Evolutionary conservation across 1,140 invertebrate genomes (phyloP).

Genomic region (Ectropis grisescens): DNA sequence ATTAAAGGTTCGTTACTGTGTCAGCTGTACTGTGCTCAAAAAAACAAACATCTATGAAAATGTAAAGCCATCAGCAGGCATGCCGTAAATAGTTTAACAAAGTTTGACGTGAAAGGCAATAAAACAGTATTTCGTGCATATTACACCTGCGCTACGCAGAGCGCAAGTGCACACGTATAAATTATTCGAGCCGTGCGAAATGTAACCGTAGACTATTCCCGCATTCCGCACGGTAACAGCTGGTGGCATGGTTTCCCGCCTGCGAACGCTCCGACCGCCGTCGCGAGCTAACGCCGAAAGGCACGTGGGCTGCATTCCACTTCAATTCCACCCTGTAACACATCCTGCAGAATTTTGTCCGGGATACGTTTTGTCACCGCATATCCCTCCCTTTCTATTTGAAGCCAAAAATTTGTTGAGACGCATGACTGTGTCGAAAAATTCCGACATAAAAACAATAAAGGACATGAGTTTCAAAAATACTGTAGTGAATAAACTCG

Average conservation of each 20-base stretch:
- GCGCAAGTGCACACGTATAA: slow-evolving; percentile 18
- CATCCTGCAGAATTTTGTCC: slow-evolving; percentile 16
- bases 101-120: no score
- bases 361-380: slow-evolving; percentile 5
- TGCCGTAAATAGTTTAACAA: no score
- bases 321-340: slow-evolving; percentile 27
- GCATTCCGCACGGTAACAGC: slow-evolving; percentile 40
- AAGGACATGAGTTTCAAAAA: slow-evolving; percentile 1
- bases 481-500: not conserved
- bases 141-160: no score
- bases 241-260: slow-evolving; percentile 33
- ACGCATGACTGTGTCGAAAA: not conserved
- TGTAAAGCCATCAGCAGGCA: no score
- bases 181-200: slow-evolving; percentile 37
- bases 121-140: no score
- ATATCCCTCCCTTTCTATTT: no score
- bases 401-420: no score
- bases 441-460: slow-evolving; percentile 4
- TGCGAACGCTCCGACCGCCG: slow-evolving; percentile 32
- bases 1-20: no score
- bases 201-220: slow-evolving; percentile 37
- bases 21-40: no score
- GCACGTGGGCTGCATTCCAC: slow-evolving; percentile 38
- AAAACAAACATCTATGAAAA: no score
- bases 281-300: slow-evolving; percentile 24